Conservation (phyloP, 2,113 vertebrate species). For the Synodontis membranacea region DNA sequence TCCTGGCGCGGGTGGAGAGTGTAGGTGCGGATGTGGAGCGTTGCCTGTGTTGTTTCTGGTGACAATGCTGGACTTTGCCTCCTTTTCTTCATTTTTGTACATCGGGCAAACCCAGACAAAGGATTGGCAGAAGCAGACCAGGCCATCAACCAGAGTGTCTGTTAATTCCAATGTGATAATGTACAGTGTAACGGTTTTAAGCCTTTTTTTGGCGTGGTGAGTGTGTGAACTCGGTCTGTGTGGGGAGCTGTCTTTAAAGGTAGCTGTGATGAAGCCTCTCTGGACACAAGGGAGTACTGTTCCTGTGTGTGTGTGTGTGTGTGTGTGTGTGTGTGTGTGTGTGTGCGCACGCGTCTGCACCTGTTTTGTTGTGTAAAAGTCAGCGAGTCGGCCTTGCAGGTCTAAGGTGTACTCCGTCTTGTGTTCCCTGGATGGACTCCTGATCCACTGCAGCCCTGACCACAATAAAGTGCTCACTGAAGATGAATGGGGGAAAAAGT, state of each 20-base stretch:
- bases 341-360: no score
- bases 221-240: background rate
- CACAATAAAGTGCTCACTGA: no score
- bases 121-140: background rate
- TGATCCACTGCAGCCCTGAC: no score
- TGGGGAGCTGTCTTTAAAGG: background rate
- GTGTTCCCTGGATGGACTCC: no score
- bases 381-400: no score
- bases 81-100: background rate
- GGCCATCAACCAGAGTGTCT: background rate
- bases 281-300: background rate
- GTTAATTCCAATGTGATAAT: background rate
- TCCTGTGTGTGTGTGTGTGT: no score
- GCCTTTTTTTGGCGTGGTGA: no score
- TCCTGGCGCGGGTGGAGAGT: background rate
- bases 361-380: no score
- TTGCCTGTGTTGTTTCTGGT: background rate
- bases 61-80: background rate
- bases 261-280: background rate
- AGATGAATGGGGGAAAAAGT: no score
- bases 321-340: no score
- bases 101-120: background rate
- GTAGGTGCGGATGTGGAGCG: conserved; percentile 7
- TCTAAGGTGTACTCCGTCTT: no score
- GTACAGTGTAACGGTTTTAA: no score